These are phyloP conservation scores for Atrichornis clamosus DNA, from an alignment of 2,113 vertebrate species.

Conservation along the genomic window DNA sequence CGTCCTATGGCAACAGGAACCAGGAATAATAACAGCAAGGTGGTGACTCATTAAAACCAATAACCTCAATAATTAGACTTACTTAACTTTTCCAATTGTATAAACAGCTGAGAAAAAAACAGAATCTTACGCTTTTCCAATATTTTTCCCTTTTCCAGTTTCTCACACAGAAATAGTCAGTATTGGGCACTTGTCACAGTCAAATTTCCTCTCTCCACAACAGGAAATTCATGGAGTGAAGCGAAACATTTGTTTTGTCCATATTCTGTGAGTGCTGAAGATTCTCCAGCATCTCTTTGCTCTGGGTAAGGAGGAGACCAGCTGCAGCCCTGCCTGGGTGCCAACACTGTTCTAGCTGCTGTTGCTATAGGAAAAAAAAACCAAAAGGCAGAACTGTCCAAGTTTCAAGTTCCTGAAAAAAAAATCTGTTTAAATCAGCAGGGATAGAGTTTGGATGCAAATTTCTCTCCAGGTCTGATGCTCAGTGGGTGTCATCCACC, in stretches of 20 bases:
- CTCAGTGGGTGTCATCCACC: neutral
- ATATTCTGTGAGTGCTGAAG: neutral
- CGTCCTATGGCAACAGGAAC: constrained; percentile 19
- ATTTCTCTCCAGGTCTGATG: neutral
- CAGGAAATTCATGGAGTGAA: neutral
- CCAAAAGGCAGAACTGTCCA: constrained; percentile 25
- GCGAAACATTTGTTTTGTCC: neutral
- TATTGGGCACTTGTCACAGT: neutral
- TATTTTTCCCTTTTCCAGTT: neutral
- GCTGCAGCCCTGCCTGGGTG: neutral
- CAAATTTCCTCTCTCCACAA: neutral
- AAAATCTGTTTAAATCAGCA: neutral
- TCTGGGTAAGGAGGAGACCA: neutral
- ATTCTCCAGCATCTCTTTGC: neutral
- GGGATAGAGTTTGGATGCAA: neutral
- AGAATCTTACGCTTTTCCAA: neutral
- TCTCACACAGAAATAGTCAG: neutral
- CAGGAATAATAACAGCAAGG: constrained; percentile 39
- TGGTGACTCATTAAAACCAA: constrained; percentile 61
- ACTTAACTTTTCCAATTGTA: constrained; percentile 46
- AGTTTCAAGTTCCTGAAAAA: constrained; percentile 24
- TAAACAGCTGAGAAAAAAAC: neutral
- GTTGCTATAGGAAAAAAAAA: neutral
- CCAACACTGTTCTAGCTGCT: neutral
- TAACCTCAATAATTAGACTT: constrained; percentile 61